phyloP scores from a whole-genome alignment of 2,797 vertebrate genomes.

The Cryptoprocta ferox region DNA sequence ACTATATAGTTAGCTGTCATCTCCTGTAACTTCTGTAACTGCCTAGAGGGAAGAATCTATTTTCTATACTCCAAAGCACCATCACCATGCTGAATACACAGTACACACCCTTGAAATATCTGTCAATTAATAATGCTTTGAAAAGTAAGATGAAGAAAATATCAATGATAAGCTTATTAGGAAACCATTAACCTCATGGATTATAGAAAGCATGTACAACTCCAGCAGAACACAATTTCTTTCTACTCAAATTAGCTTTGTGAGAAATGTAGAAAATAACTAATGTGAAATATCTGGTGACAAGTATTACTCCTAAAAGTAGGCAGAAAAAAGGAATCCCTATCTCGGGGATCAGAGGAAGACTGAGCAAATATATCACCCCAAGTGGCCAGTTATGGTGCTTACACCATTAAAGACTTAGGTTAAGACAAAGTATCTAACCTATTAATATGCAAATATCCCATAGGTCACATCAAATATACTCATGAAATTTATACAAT shows the following conservation, averaged over 20 bases:
- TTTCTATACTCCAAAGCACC: neutral
- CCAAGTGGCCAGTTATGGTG: neutral
- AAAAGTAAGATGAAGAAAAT: neutral
- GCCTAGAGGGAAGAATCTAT: neutral
- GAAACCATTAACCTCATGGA: neutral
- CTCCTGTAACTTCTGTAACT: neutral
- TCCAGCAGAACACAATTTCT: neutral
- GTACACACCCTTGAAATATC: neutral
- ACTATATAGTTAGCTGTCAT: neutral
- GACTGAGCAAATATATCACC: neutral
- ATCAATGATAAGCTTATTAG: neutral
- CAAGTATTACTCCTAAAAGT: neutral
- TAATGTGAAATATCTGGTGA: neutral
- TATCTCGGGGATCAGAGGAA: neutral
- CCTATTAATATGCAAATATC: neutral
- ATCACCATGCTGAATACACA: neutral
- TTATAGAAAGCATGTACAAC: neutral
- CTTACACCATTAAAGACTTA: neutral
- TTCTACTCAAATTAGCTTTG: slow-evolving; percentile 12
- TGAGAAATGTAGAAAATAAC: neutral
- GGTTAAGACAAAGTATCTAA: neutral
- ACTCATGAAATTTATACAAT: neutral
- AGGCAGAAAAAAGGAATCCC: neutral
- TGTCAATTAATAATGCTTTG: neutral
- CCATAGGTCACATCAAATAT: neutral